Evolutionary conservation across 2,113 vertebrate genomes (phyloP).

Genomic region (Microtus montanus): DNA sequence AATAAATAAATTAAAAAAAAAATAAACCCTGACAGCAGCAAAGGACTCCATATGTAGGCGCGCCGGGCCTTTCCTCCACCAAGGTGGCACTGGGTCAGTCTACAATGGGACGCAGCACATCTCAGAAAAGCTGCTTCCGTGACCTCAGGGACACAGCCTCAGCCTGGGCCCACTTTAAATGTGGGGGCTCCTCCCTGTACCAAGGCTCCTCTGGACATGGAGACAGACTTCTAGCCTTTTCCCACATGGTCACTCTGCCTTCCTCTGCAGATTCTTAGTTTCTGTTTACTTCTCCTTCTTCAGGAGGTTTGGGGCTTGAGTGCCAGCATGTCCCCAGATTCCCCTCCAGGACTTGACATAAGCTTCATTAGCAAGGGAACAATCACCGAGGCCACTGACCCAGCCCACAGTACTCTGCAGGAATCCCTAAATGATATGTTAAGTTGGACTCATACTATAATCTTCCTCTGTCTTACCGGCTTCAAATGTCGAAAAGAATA

Average conservation of each 20-base stretch:
- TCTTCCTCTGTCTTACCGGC: rapidly evolving
- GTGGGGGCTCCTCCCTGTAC: background rate
- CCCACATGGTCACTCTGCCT: background rate
- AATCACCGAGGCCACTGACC: rapidly evolving
- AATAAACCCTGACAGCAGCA: background rate
- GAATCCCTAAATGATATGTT: background rate
- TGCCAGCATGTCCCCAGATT: background rate
- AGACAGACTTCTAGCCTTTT: background rate
- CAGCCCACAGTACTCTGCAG: background rate
- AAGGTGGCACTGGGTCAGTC: background rate
- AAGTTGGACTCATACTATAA: background rate
- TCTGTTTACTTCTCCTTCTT: background rate
- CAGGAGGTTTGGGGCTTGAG: background rate
- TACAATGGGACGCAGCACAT: background rate
- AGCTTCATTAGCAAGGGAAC: background rate
- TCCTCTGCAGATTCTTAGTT: background rate
- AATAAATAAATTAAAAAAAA: no score
- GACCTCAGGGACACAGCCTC: background rate
- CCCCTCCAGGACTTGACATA: background rate
- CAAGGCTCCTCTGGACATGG: background rate
- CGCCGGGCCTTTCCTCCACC: background rate
- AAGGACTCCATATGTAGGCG: background rate
- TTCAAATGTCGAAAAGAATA: background rate
- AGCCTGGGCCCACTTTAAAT: background rate
- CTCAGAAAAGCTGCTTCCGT: background rate